phyloP scores from a whole-genome alignment of 2,797 vertebrate genomes.

The Furcifer pardalis region DNA sequence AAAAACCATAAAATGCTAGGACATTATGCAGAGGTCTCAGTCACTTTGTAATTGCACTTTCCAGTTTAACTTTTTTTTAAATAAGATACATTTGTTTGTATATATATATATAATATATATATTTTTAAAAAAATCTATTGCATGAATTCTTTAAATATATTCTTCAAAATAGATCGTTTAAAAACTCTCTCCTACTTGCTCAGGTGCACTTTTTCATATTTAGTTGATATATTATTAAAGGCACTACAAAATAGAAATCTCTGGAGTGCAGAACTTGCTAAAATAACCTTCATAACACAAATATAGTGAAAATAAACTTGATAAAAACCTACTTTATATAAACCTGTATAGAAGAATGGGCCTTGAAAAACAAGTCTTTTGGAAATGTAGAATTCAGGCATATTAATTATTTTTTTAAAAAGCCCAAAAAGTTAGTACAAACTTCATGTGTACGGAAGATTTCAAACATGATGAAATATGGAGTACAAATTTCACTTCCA shows the following conservation, averaged over 20 bases:
- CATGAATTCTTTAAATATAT: constrained; percentile 77
- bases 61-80: constrained; percentile 80
- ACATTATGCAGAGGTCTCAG: constrained; percentile 72
- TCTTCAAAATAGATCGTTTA: constrained; percentile 76
- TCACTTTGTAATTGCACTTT: constrained; percentile 80
- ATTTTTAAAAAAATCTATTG: constrained; percentile 55
- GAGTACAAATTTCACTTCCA: constrained; percentile 70
- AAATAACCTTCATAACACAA: constrained; percentile 84
- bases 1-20: constrained; percentile 66
- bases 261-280: constrained; percentile 84
- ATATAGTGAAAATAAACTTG: constrained; percentile 77
- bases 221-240: constrained; percentile 80
- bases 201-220: constrained; percentile 77
- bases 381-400: constrained; percentile 77
- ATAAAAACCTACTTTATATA: constrained; percentile 71
- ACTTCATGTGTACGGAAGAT: constrained; percentile 82
- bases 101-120: constrained; percentile 6
- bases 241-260: constrained; percentile 83
- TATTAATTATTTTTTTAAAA: constrained; percentile 70
- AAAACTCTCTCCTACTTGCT: constrained; percentile 76
- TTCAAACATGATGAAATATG: constrained; percentile 49
- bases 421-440: constrained; percentile 78
- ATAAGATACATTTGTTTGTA: constrained; percentile 71
- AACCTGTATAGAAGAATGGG: constrained; percentile 60
- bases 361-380: constrained; percentile 48